Evolutionary conservation across 2,888 invertebrate genomes (phyloP).

Genomic region (Candidula unifasciata): DNA sequence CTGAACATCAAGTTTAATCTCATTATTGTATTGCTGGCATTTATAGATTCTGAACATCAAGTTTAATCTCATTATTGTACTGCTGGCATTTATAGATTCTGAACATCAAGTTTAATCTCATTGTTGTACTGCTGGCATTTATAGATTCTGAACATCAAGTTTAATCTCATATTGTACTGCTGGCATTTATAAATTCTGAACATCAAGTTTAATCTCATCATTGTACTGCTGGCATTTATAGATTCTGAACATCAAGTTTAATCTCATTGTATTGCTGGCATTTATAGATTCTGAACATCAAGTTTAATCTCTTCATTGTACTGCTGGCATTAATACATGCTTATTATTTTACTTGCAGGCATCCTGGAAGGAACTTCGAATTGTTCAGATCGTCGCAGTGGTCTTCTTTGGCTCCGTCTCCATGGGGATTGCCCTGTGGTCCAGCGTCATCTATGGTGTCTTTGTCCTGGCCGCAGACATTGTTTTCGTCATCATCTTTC

Average conservation of each 20-base stretch:
- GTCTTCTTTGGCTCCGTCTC: slow-evolving; percentile 57
- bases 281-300: too few species aligned
- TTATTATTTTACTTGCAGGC: slow-evolving; percentile 37
- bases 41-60: too few species aligned
- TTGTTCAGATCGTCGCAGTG: slow-evolving; percentile 59
- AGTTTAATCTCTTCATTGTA: too few species aligned
- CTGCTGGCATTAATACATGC: not conserved
- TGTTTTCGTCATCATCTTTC: slow-evolving; percentile 69
- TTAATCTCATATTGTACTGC: too few species aligned
- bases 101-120: too few species aligned
- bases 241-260: not conserved
- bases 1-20: too few species aligned
- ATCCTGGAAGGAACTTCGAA: slow-evolving; percentile 56
- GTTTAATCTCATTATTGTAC: too few species aligned
- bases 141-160: too few species aligned
- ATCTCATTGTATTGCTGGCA: not conserved
- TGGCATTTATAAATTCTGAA: too few species aligned
- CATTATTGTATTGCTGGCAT: too few species aligned
- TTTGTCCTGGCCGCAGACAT: slow-evolving; percentile 70
- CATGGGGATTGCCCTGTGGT: slow-evolving; percentile 58
- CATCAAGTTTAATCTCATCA: not conserved
- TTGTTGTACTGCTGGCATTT: too few species aligned
- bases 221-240: not conserved
- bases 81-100: too few species aligned
- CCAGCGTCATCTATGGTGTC: slow-evolving; percentile 60